A percentile compares a stretch with the other conserved stretches of the same genome.
These are phyloP conservation scores for Rhea americana DNA, from an alignment of 2,113 vertebrate species.

Conservation along the genomic window DNA sequence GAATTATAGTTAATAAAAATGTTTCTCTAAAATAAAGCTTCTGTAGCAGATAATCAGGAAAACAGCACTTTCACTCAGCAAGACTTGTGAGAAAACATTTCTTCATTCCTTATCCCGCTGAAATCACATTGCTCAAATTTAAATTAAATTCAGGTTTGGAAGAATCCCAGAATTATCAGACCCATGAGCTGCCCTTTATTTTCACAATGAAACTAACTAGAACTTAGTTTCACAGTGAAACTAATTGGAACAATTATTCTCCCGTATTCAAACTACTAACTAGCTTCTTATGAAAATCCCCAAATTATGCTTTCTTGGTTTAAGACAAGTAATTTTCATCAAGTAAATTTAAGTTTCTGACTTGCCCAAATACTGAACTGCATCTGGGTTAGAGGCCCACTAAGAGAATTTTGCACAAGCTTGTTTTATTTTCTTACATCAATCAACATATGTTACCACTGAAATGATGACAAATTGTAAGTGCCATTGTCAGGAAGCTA, in stretches of 20 bases:
- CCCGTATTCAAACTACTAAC: not conserved
- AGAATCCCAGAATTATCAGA: not conserved
- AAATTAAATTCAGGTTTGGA: not conserved
- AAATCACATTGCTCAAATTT: not conserved
- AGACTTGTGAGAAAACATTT: not conserved
- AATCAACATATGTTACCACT: not conserved
- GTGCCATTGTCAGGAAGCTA: not conserved
- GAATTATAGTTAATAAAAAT: not conserved
- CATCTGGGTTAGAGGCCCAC: not conserved
- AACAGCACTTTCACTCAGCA: not conserved
- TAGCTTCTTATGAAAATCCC: not conserved
- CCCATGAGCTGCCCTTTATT: not conserved
- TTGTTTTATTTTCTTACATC: not conserved
- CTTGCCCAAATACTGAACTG: not conserved
- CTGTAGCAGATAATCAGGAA: not conserved
- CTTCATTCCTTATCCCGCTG: not conserved
- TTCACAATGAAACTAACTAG: not conserved
- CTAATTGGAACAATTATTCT: conserved; percentile 8
- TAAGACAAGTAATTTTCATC: conserved; percentile 5
- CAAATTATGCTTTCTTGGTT: not conserved
- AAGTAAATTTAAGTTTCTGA: not conserved
- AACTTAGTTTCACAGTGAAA: not conserved
- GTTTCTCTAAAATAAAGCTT: not conserved
- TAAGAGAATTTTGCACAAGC: not conserved
- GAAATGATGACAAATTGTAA: not conserved